Base-by-base conservation (phyloP, 2,888 invertebrate genomes). In the Mechanitis mazaeus region DNA sequence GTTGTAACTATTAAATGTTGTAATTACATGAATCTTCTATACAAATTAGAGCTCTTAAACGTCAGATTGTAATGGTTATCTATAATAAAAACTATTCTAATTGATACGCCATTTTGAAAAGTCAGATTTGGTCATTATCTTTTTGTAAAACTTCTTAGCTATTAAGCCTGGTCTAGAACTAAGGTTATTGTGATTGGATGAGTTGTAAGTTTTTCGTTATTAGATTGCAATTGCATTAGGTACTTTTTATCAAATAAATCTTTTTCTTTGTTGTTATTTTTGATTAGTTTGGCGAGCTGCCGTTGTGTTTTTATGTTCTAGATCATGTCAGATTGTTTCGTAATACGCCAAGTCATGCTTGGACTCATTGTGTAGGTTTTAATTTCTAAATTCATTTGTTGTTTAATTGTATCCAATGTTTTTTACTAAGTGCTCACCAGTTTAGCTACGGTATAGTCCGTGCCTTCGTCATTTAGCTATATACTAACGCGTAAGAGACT, bases 181-280 rank as follows among this genome's bases (percentile, higher is more conserved):
- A 73, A 73, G 87, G 83, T 87, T 86, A 82, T 82, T 88, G 87
- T 68, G 86, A 80, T 85, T 87, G 88, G 88, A 88, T 89, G 89
- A 89, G 80, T 85, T 71, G 87, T 84, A 80, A 84, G 70, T 86
- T 86, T 89, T 70, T 74, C 75, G 69, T 67, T 68, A 71, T 71
- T 72, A 73, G 73, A 78, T 76, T 79, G 72, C 76, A 75, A 81
- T 77, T 86, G 85, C 83, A 84, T 76, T 82, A 84, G 80, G 83
- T 75, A 68, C 69, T 74, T 71, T 3, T 69, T 60, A 67, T 75
- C 84, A 81, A 75, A 79, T 69, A 66, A 84, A 82, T 84, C 80
- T 81, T 80, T 86, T 85, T 85, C 83, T 83, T 84, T 85, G 81
- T 83, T 69, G 78, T 84, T 82, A 79, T 84, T 85, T 85, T 85